Conservation (phyloP, 2,113 vertebrate genomes). For the Otus sunia region DNA sequence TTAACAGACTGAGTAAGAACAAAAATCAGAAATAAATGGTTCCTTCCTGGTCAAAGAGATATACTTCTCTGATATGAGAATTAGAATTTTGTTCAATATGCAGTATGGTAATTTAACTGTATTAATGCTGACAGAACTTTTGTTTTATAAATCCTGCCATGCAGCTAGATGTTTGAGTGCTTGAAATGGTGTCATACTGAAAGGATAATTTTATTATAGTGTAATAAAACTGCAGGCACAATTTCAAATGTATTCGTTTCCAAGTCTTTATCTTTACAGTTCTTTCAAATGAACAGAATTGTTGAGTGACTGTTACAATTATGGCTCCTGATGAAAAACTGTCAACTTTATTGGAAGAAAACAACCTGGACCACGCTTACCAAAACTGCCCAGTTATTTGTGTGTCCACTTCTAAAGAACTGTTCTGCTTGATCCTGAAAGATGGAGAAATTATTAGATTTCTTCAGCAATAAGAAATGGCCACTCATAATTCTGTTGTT, state of each 20-base stretch:
- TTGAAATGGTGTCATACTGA: not conserved
- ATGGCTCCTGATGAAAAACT: not conserved
- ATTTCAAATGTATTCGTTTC: not conserved
- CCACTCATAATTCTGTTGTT: not conserved
- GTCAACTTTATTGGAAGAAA: not conserved
- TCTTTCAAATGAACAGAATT: not conserved
- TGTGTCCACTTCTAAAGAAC: conserved; percentile 93
- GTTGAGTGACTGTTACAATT: not conserved
- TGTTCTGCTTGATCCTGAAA: conserved; percentile 83
- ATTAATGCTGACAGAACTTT: not conserved
- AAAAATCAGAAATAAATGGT: not conserved
- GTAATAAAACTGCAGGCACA: not conserved
- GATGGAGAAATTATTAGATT: not conserved
- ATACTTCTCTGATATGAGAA: not conserved
- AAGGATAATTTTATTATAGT: not conserved
- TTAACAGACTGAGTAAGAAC: not conserved
- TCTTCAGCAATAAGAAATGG: not conserved
- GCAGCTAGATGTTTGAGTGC: not conserved
- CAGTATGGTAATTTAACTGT: not conserved
- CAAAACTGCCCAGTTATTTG: conserved; percentile 98
- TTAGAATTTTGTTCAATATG: not conserved
- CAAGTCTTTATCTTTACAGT: not conserved
- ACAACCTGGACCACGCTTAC: conserved; percentile 68
- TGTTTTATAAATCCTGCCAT: not conserved
- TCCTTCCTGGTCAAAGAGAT: not conserved